Evolutionary conservation across 2,113 vertebrate species (phyloP), one percentile per base, ranked within the genome.

Genomic region (Upupa epops): DNA sequence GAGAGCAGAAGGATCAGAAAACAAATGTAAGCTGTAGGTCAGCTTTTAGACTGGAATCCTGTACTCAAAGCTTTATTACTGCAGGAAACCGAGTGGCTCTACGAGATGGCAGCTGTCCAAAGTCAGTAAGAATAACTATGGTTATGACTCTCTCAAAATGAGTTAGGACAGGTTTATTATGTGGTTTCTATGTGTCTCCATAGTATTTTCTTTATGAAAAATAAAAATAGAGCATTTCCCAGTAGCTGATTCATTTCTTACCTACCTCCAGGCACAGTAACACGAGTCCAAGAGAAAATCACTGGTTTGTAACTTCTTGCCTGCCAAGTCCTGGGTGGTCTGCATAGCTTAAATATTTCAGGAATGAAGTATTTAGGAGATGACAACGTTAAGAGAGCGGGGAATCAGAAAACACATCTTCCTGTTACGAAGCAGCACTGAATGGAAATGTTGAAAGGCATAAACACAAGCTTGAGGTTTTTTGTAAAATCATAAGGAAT

Each of bases 281-380:
- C 36, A 26, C 2, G 24, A 91, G 21, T 15, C 52, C 29, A 85
- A 85, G 75, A 77, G n/a, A 85, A 95, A 91, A 83, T 72, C 37
- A 49, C 42, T 74, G 34, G 8, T 56, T 81, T 77, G 46, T 74
- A 88, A 91, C 37, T 46, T 73, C 34, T 85, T 76, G 60, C 52
- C 79, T 72, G 56, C 80, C 65, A 49, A 54, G 31, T 94, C 81
- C 92, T 85, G 90, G 93, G 92, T 95, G 93, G 93, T 90, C 94
- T 90, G 73, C 92, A 90, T 93, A 83, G 65, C 60, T 91, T 22
- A 93, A 83, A 72, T 91, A 68, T 49, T 94, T 95, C 54, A 74
- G 66, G 65, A 90, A 72, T 70, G 11, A 94, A 75, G 83, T 72
- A 25, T 73, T 90, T 81, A 56, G 65, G 49, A 64, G 61, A 95